Base-by-base conservation (phyloP, 2,797 vertebrate genomes). In the Bradypodion pumilum region DNA sequence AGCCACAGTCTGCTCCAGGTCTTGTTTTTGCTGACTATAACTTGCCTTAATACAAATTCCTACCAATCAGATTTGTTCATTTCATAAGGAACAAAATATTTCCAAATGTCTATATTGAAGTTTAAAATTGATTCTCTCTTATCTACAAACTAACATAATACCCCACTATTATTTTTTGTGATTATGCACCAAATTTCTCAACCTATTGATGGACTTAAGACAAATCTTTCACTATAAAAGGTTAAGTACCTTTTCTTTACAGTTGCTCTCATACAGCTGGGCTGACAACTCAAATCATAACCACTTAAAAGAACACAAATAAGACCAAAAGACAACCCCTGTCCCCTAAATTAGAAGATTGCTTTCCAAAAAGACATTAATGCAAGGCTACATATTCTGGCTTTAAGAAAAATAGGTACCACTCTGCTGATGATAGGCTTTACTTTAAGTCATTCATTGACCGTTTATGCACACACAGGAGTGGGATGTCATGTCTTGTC, bases 171-270 rank as follows among this genome's bases (percentile, higher is more conserved):
- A 88, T 84, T 91, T 86, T 86, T 63, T 56, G 84, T 68, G 59
- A 59, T 85, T 74, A 81, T 87, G 91, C 75, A 87, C 83, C 86
- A 69, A 92, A 80, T 85, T 74, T n/a, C 86, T 87, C 88, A 85
- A 88, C 76, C 88, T 80, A 90, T 80, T 87, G 81, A 77, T 42
- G 6, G 16, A 56, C 8, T 25, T 8, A 56, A 59, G 19, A 60
- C 13, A 68, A 65, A 7, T 25, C 52, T 66, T 82, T 77, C 59
- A 37, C 49, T 56, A 27, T 25, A 6, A 76, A 60, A 75, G 49
- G 29, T 32, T 60, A 29, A 25, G n/a, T 63, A 32, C 44, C 1
- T 70, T 72, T 70, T 9, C 19, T 68, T 59, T n/a, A 85, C 10
- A 8, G 46, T 29, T 40, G 60, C 29, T 80, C 5, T 23, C 12